phyloP scores from a whole-genome alignment of 2,113 vertebrate species.

The Oryzias melastigma region DNA sequence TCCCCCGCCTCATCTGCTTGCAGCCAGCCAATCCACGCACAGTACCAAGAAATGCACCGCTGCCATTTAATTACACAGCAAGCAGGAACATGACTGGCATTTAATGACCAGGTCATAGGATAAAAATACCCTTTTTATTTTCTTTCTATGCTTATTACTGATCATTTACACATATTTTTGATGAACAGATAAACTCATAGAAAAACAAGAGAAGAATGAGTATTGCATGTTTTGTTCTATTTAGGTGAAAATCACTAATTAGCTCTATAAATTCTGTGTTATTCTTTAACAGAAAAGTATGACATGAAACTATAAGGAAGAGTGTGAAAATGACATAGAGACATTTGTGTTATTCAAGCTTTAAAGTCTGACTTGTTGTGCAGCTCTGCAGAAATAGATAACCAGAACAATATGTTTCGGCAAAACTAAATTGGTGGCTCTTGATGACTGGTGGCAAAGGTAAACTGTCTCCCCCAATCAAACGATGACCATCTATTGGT shows the following conservation, averaged over 20 bases:
- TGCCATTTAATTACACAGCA: constrained; percentile 69
- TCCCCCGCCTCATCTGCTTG: constrained; percentile 48
- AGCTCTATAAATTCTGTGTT: too few species aligned
- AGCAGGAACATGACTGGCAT: constrained; percentile 74
- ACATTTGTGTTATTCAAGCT: neutral
- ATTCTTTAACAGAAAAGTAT: too few species aligned
- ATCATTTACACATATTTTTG: constrained; percentile 20
- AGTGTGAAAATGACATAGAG: constrained; percentile 4
- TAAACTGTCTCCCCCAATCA: constrained; percentile 22
- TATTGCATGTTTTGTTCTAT: neutral
- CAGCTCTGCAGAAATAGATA: constrained; percentile 42
- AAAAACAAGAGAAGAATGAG: constrained; percentile 3
- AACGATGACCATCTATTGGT: constrained; percentile 30
- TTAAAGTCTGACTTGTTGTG: constrained; percentile 32
- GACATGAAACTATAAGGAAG: neutral
- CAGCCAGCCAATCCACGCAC: constrained; percentile 59
- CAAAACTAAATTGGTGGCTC: constrained; percentile 43
- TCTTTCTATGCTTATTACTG: neutral
- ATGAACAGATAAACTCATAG: neutral
- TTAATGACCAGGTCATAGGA: constrained; percentile 62
- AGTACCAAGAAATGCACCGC: constrained; percentile 43
- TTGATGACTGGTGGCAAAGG: constrained; percentile 14
- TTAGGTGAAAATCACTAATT: too few species aligned
- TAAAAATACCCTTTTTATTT: constrained; percentile 39
- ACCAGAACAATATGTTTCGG: constrained; percentile 52